Evolutionary conservation across 2,113 vertebrate genomes (phyloP).

Genomic region (sheep (Ovis aries)): ARS-UI_Ramb_v3.0 NC_056063.1:70292001-70292500

Average conservation of each 20-base stretch:
- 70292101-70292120: not conserved
- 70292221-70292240: not conserved
- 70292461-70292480: not conserved
- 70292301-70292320: not conserved
- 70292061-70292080: not conserved
- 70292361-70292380: not conserved
- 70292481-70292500: not conserved
- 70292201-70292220: not conserved
- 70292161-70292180: not conserved
- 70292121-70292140: not conserved
- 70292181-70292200: not conserved
- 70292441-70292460: not conserved
- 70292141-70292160: not conserved
- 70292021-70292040: not conserved
- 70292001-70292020: not conserved
- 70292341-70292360: accelerated
- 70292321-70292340: not conserved
- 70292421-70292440: not conserved
- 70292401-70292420: not conserved
- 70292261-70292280: not conserved
- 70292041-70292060: not conserved
- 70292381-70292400: not conserved
- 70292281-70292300: not conserved
- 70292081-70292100: not conserved
- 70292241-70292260: not conserved